Percentiles rank a stretch among this genome's conserved stretches.
Conservation (phyloP, 2,113 vertebrate species). For the Guaruba guarouba region DNA sequence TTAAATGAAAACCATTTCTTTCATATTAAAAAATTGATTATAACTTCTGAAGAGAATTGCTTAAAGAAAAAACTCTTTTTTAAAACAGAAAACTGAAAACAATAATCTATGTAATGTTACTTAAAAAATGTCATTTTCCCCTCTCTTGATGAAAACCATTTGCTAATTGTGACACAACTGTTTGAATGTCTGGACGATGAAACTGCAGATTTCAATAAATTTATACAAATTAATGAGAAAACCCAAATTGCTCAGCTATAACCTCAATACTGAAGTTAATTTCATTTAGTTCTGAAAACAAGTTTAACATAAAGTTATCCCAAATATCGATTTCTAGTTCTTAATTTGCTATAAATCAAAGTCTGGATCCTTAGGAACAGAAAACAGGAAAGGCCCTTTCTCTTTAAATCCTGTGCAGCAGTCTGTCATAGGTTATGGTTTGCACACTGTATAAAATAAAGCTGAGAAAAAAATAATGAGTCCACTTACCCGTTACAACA, state of each 20-base stretch:
- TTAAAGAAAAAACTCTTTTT: not conserved
- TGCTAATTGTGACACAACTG: not conserved
- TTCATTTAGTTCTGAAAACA: not conserved
- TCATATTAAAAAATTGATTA: not conserved
- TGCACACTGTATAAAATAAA: not conserved
- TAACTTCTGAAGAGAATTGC: not conserved
- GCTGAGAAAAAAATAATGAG: not conserved
- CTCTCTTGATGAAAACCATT: not conserved
- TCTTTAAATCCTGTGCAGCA: not conserved
- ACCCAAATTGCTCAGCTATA: fast-evolving
- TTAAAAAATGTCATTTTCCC: not conserved
- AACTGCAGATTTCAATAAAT: not conserved
- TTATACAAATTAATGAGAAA: not conserved
- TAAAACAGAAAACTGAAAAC: not conserved
- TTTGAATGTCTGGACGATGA: not conserved
- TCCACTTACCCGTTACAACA: not conserved
- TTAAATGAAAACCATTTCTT: not conserved
- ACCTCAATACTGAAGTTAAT: not conserved
- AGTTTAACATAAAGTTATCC: not conserved
- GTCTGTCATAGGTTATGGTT: not conserved
- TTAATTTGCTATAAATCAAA: not conserved
- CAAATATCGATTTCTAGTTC: not conserved
- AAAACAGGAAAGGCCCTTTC: not conserved
- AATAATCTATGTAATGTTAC: not conserved
- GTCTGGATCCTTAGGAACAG: not conserved